These are phyloP conservation scores for Pseudomyrmex flavicornis DNA, from an alignment of 1,140 invertebrate species.

Conservation along the genomic window DNA sequence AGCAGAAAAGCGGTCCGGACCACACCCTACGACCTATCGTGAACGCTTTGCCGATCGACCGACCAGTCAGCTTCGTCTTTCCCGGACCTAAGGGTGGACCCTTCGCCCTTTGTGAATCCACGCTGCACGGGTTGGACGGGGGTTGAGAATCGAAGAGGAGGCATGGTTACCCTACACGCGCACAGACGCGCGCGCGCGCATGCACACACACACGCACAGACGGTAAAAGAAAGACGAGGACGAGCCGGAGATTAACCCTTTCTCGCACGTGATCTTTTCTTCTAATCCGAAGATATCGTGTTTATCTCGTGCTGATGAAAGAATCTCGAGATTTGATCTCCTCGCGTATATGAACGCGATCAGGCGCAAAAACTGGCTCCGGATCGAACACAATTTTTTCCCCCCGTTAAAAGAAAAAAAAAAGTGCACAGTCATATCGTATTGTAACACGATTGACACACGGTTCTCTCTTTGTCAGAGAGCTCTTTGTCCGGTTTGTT, in stretches of 20 bases:
- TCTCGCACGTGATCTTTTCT: slow-evolving; percentile 38
- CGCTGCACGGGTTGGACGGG: not conserved
- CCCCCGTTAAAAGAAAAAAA: no score
- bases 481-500: no score
- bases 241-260: slow-evolving; percentile 36
- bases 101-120: slow-evolving; percentile 49
- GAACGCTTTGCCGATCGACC: slow-evolving; percentile 49
- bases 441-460: no score
- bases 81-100: slow-evolving; percentile 62
- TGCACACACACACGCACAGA: not conserved
- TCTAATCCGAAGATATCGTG: slow-evolving; percentile 43
- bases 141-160: slow-evolving; percentile 47
- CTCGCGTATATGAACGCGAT: not conserved
- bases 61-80: slow-evolving; percentile 71
- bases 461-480: no score
- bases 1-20: slow-evolving; percentile 61
- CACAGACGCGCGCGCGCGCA: no score
- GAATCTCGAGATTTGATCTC: slow-evolving; percentile 13
- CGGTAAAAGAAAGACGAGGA: slow-evolving; percentile 40
- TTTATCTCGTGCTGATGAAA: slow-evolving; percentile 27
- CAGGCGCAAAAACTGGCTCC: not conserved
- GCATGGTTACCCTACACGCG: slow-evolving; percentile 19
- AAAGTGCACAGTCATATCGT: no score
- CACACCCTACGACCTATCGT: slow-evolving; percentile 76
- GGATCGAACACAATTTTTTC: not conserved